These are phyloP conservation scores for Deilephila porcellus DNA, from an alignment of 2,888 invertebrate genomes.

Conservation along the genomic window DNA sequence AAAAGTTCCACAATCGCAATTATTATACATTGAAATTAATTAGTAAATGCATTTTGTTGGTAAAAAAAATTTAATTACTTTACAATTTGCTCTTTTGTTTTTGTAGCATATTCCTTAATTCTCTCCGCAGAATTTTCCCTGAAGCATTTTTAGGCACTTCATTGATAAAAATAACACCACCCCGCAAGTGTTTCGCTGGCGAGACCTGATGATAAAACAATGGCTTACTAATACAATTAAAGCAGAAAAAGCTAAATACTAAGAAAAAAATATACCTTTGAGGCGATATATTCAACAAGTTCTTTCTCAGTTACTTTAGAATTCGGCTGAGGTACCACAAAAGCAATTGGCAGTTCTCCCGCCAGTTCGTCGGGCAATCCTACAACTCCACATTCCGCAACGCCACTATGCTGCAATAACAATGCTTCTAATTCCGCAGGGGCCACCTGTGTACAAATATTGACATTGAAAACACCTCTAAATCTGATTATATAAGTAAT, in stretches of 20 bases:
- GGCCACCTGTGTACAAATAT: constrained; percentile 83
- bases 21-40: background rate
- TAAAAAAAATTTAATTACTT: constrained; percentile 29
- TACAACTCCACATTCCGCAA: constrained; percentile 92
- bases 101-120: constrained; percentile 75
- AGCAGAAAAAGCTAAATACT: background rate
- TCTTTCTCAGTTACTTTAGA: constrained; percentile 81
- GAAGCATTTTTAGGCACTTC: constrained; percentile 91
- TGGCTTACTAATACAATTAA: constrained; percentile 11
- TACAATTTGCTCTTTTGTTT: constrained; percentile 71
- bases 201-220: constrained; percentile 82
- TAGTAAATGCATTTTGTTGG: background rate
- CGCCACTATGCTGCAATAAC: constrained; percentile 87
- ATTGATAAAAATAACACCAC: constrained; percentile 89
- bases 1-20: background rate
- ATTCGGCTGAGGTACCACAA: constrained; percentile 87
- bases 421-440: constrained; percentile 95
- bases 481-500: too few relatives aligned
- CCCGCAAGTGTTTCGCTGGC: constrained; percentile 89
- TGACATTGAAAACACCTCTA: background rate
- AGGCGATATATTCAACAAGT: constrained; percentile 82
- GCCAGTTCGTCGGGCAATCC: constrained; percentile 89
- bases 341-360: constrained; percentile 91
- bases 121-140: constrained; percentile 91
- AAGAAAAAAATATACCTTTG: constrained; percentile 53